Evolutionary conservation across 2,888 invertebrate genomes (phyloP), one percentile per base, ranked within the genome.

Genomic region (Oegoconia quadripuncta): DNA sequence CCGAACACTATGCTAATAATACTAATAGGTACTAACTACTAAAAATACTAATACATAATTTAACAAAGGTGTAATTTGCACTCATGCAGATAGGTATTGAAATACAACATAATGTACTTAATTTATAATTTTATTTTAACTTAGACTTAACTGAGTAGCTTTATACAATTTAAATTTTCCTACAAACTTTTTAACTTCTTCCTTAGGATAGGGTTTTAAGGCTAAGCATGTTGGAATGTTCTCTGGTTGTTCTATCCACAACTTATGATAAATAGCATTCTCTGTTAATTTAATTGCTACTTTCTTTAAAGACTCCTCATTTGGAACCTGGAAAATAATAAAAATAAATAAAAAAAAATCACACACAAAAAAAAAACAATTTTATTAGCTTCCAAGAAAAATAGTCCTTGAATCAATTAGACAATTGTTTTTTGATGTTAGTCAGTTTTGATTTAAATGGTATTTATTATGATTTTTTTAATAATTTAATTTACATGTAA

Each of bases 221-320:
- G 96, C 98, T 52, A 99, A 84, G 74, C 98, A 98, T 0, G 99
- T 98, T 13, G 97, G 93, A 67, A 96, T 93, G 74, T 98, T 95
- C 84, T 99, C 99, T 9, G 98, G 98, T 69, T 98, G 97, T 79
- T 99, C 98, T 41, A 96, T 93, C 98, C 98, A 99, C 32, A 98
- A 67, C 76, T 97, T 98, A 74, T 97, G 95, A 49, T 91, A 90
- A 45, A 99, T 91, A 14, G 90, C 89, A 55, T 92, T 91, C 58
- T 92, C 91, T 44, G 89, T 89, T 44, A 99, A 79, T 62, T 90
- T 92, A 37, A 90, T 89, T 42, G 92, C 90, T 16, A 98, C 72
- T 53, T 90, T 89, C 27, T 82, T 79, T 37, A 99, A 75, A 40
- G 91, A 89, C 20, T 89, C 89, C 83, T 97, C 96, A 84, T 94